Evolutionary conservation across 2,888 invertebrate genomes (phyloP), one percentile per base, ranked within the genome.

Genomic region (Linnaemya tessellans): DNA sequence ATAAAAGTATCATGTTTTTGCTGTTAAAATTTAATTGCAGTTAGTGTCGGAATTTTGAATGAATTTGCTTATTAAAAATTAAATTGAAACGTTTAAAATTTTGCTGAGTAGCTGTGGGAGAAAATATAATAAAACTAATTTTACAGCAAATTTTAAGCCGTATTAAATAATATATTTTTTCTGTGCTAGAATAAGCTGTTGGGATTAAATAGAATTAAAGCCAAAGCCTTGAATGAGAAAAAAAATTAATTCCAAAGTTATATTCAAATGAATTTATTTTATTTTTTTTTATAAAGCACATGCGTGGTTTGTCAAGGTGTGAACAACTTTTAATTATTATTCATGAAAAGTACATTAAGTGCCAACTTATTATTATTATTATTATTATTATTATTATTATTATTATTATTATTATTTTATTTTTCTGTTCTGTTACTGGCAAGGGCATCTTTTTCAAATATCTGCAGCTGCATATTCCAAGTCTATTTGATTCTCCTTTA

Each of bases 41-140:
- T 51, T 68, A 58, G 20, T 22, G 2, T 25, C 54, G 30, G 22
- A 56, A 58, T 62, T 80, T 71, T 46, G 13, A 49, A 58, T 64
- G 64, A 62, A 70, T 51, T 35, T 22, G 4, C 3, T 58, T 78
- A 80, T 64, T 62, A 73, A 56, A 64, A 65, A 71, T 65, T 65
- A 46, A 71, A 38, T 41, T n/a, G 41, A 73, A 80, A 46, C 56
- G 11, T 49, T 80, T 80, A 65, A 80, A 56, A 38, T 18, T 46
- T 15, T 56, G 22, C 5, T 46, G 38, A 25, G 41, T 20, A 18
- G 11, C 11, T 18, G 22, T 11, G 15, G 20, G 7, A 43, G 8
- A 43, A 54, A 64, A 15, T 43, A 8, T 15, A 65, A 15, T 38
- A 18, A 60, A 51, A 68, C 60, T 49, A 68, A 49, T 60, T 77